phyloP scores from a whole-genome alignment of 2,888 invertebrate species.

The Lysandra coridon region DNA sequence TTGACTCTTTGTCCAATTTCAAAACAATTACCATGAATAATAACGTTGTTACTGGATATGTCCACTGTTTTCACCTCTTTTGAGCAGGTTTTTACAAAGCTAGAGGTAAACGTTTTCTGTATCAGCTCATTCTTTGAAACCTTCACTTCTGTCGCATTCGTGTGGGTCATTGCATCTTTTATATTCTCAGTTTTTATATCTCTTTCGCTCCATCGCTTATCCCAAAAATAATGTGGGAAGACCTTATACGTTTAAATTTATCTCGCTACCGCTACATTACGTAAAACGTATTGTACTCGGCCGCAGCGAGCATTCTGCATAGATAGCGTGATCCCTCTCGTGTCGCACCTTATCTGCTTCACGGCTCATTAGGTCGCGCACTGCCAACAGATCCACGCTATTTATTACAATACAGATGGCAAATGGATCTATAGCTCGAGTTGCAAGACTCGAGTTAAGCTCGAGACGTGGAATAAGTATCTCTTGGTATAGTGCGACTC shows the following conservation, averaged over 20 bases:
- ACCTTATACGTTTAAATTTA: slow-evolving; percentile 42
- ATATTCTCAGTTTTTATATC: not conserved
- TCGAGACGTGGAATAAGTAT: slow-evolving; percentile 57
- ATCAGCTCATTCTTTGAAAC: not conserved
- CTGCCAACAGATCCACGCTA: slow-evolving; percentile 67
- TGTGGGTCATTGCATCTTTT: not conserved
- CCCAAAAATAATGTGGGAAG: slow-evolving; percentile 7
- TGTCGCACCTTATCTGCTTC: slow-evolving; percentile 80
- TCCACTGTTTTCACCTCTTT: not conserved
- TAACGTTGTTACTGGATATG: not conserved
- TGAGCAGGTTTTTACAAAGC: not conserved
- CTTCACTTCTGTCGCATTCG: not conserved
- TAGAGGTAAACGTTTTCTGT: not conserved
- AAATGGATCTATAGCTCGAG: slow-evolving; percentile 67
- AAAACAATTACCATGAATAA: slow-evolving; percentile 18
- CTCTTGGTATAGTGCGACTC: slow-evolving; percentile 58
- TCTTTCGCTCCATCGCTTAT: not conserved
- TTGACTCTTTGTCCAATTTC: slow-evolving; percentile 18
- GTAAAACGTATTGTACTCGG: slow-evolving; percentile 45
- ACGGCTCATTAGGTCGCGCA: slow-evolving; percentile 78
- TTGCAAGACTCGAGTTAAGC: slow-evolving; percentile 56
- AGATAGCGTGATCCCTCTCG: slow-evolving; percentile 70
- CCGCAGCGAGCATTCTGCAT: slow-evolving; percentile 60
- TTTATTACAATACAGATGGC: slow-evolving; percentile 76
- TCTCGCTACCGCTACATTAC: slow-evolving; percentile 46